Evolutionary conservation across 1,140 invertebrate genomes (phyloP).

Genomic region (Stegodyphus dumicola): DNA sequence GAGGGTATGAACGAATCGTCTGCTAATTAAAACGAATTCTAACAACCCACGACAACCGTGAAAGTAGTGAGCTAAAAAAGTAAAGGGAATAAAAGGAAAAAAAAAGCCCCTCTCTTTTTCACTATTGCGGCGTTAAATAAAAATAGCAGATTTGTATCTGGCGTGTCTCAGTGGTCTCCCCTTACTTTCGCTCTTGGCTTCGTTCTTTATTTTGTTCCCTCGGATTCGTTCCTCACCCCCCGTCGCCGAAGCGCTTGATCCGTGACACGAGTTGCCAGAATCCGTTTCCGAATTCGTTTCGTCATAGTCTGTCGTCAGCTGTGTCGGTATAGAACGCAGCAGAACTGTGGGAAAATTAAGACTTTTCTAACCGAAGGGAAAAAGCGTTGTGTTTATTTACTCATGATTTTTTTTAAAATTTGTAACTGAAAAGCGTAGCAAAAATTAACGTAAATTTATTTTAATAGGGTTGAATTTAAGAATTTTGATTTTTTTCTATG

Average conservation of each 20-base stretch:
- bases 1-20: slow-evolving; percentile 6
- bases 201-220: neutral
- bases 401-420: too few species aligned
- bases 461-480: too few species aligned
- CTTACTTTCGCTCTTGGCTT: slow-evolving; percentile 21
- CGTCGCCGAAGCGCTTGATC: slow-evolving; percentile 14
- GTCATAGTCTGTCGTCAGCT: slow-evolving; percentile 55
- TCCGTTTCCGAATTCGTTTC: slow-evolving; percentile 59
- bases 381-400: too few species aligned
- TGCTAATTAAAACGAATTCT: slow-evolving; percentile 53
- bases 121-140: slow-evolving; percentile 25
- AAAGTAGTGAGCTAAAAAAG: slow-evolving; percentile 19
- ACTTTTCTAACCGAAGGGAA: slow-evolving; percentile 16
- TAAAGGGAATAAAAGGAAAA: neutral
- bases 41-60: slow-evolving; percentile 28
- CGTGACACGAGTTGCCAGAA: slow-evolving; percentile 53
- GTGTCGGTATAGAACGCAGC: slow-evolving; percentile 7
- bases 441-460: too few species aligned
- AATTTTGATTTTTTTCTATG: too few species aligned
- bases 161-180: neutral
- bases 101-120: neutral
- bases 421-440: neutral
- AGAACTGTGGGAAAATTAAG: too few species aligned
- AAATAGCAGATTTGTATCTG: slow-evolving; percentile 59
- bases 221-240: neutral